Evolutionary conservation across 2,797 vertebrate species (phyloP), one percentile per base, ranked within the genome.

Genomic region (Carcharodon carcharias): DNA sequence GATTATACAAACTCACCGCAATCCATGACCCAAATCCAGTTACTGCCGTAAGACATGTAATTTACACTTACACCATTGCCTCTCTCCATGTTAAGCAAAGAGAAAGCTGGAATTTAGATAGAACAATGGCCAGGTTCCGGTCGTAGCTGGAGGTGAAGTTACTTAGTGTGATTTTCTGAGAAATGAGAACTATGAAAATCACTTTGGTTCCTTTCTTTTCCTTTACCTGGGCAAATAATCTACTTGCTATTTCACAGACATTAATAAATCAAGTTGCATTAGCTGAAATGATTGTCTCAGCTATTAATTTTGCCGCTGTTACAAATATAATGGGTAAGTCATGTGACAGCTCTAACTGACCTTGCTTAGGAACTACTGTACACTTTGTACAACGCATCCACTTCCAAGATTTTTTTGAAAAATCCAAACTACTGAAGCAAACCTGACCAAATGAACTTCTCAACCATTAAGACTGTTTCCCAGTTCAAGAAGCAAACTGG

Each of bases 1-100:
- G 98, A 98, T 98, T 98, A 98, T 97, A 98, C 98, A 98, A 97
- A 98, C 97, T 98, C 97, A 97, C 97, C 96, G 97, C 97, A 97
- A 98, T 98, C 97, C 97, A 96, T 98, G 98, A 98, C 98, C 98
- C 97, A 97, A 98, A 98, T 98, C 97, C 97, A 97, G 96, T 97
- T 96, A 96, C 97, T 96, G 97, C 97, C 97, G 95, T 97, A 96
- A 97, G 97, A 97, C 97, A 96, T 96, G 96, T 95, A 1, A 96
- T 97, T 97, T 98, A 21, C 69, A 77, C 58, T 95, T 56, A 77
- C 16, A 0, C 16, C 50, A 45, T 28, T 95, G 16, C 31, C 56
- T 12, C 2, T 50, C n/a, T 95, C 65, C 40, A 98, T 69, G 26
- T 35, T 65, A 87, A 87, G 40, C 35, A 18, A 26, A 96, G 0